Conservation (phyloP, 2,888 invertebrate genomes). For the Sthenelais limicola region DNA sequence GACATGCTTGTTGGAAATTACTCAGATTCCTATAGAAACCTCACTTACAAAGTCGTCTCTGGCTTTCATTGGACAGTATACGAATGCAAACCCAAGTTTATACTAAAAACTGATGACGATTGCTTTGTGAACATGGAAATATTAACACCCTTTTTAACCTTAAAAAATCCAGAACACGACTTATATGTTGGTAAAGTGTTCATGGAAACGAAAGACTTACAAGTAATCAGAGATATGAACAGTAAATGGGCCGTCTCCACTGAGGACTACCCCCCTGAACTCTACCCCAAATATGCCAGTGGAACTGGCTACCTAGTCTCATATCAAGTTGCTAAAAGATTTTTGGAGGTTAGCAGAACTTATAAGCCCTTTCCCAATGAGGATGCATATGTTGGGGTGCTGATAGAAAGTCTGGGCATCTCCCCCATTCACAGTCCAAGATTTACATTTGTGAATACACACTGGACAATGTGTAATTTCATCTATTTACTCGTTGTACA, state of each 20-base stretch:
- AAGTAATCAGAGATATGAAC: constrained; percentile 61
- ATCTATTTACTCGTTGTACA: constrained; percentile 68
- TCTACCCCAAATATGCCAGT: constrained; percentile 68
- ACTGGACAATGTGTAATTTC: constrained; percentile 67
- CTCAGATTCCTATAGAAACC: constrained; percentile 66
- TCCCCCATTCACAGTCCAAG: constrained; percentile 61
- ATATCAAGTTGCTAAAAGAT: constrained; percentile 57
- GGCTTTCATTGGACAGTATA: constrained; percentile 62
- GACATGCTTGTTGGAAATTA: constrained; percentile 67
- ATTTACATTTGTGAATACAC: constrained; percentile 61
- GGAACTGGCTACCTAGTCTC: constrained; percentile 70
- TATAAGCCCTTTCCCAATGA: constrained; percentile 66
- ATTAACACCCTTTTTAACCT: constrained; percentile 53
- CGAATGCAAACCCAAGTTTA: constrained; percentile 56
- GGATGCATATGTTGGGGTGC: constrained; percentile 69
- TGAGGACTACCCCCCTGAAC: constrained; percentile 56
- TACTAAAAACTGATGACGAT: constrained; percentile 69
- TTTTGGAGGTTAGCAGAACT: constrained; percentile 57
- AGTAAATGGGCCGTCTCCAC: constrained; percentile 66
- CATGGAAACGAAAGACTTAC: constrained; percentile 50
- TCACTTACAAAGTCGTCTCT: constrained; percentile 66
- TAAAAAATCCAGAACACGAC: constrained; percentile 22
- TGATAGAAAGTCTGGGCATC: constrained; percentile 59
- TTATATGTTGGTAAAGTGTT: constrained; percentile 68
- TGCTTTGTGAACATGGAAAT: constrained; percentile 65